A percentile compares a stretch with the other conserved stretches of the same genome.
phyloP scores from a whole-genome alignment of 2,113 vertebrate species.

The Myocastor coypus region DNA sequence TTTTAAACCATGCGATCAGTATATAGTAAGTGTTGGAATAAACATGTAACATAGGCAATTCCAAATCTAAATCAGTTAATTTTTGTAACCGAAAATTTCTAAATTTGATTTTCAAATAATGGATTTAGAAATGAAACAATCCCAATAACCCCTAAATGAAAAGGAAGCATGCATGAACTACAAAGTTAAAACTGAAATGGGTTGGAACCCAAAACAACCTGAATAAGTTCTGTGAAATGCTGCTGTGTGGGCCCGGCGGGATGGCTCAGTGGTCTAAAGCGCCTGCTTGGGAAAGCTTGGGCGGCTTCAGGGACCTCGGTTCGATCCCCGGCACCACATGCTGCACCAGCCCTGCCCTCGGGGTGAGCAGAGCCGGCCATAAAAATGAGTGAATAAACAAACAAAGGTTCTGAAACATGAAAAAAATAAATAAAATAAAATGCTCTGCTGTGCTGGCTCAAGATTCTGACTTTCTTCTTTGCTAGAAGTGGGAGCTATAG shows the following conservation, averaged over 20 bases:
- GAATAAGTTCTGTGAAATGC: neutral
- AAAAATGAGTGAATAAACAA: too few species aligned
- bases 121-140: neutral
- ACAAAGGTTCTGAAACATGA: too few species aligned
- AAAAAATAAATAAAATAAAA: too few species aligned
- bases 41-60: neutral
- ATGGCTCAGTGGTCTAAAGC: too few species aligned
- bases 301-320: too few species aligned
- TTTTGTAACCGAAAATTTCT: neutral
- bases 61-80: neutral
- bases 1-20: neutral
- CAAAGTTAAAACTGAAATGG: neutral
- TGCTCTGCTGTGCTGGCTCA: neutral
- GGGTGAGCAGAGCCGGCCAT: too few species aligned
- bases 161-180: neutral
- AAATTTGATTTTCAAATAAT: conserved; percentile 5
- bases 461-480: neutral
- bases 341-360: too few species aligned
- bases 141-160: neutral
- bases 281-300: too few species aligned
- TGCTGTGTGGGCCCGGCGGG: too few species aligned
- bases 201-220: neutral
- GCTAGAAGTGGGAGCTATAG: neutral
- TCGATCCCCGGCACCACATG: too few species aligned
- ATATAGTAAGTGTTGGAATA: neutral